Conservation (phyloP, 2,113 vertebrate genomes). For the Anoplopoma fimbria region DNA sequence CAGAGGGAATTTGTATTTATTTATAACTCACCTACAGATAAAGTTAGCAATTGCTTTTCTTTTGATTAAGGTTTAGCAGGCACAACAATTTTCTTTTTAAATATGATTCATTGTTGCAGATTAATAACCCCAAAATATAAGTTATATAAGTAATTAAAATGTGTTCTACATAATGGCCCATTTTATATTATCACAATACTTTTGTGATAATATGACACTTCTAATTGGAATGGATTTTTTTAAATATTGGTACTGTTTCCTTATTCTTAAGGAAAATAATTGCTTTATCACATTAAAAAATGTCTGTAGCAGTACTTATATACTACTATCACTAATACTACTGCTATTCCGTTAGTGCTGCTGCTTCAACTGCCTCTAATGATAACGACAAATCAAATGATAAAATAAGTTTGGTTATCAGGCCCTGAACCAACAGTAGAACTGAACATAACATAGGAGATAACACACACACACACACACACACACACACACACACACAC, state of each 20-base stretch:
- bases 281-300: no score
- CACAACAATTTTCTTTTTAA: not conserved
- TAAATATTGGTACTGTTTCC: no score
- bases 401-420: not conserved
- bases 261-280: no score
- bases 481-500: conserved; percentile 4
- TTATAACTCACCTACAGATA: not conserved
- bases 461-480: conserved; percentile 1
- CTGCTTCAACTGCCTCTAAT: not conserved
- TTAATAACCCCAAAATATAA: not conserved
- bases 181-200: no score
- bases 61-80: not conserved
- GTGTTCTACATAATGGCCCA: not conserved
- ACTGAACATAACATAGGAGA: conserved; percentile 1
- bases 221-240: no score
- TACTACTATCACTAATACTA: not conserved
- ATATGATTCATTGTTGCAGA: not conserved
- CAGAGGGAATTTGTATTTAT: not conserved
- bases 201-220: no score
- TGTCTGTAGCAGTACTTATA: not conserved
- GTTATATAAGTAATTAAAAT: conserved; percentile 10
- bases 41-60: not conserved
- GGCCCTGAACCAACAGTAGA: not conserved
- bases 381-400: not conserved
- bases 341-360: not conserved